Percentiles rank a stretch among this genome's conserved stretches.
These are phyloP conservation scores for Drosophila neocordata DNA, from an alignment of 1,140 invertebrate species.

Conservation along the genomic window DNA sequence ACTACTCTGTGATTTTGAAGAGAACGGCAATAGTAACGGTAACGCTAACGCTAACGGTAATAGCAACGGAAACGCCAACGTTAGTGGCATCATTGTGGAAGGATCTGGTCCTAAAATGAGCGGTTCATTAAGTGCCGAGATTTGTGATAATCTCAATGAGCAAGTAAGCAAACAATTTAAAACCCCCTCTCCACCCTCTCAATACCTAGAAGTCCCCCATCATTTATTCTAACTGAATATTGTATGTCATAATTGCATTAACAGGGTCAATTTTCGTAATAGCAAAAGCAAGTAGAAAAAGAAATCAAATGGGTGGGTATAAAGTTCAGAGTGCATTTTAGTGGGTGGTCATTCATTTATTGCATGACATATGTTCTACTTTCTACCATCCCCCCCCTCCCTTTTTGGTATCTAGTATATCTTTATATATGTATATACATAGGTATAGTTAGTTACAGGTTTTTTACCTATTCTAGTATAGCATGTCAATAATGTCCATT, in stretches of 20 bases:
- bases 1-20: slow-evolving; percentile 81
- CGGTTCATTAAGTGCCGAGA: slow-evolving; percentile 74
- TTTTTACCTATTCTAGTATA: slow-evolving; percentile 3
- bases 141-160: slow-evolving; percentile 82
- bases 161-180: slow-evolving; percentile 70
- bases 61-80: not conserved
- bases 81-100: slow-evolving; percentile 23
- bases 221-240: slow-evolving; percentile 12
- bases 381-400: not conserved
- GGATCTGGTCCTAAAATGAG: slow-evolving; percentile 69
- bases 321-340: slow-evolving; percentile 53
- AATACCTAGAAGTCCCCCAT: too few species aligned
- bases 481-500: slow-evolving; percentile 66
- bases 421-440: not conserved
- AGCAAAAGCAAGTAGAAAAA: not conserved
- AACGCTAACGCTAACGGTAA: not conserved
- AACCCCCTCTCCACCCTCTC: not conserved
- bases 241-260: slow-evolving; percentile 7
- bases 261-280: not conserved
- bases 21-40: slow-evolving; percentile 29
- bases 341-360: not conserved
- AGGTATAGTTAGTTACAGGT: too few species aligned
- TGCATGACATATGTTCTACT: slow-evolving; percentile 1
- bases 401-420: not conserved
- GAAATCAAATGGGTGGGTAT: not conserved